Evolutionary conservation across 1,140 invertebrate genomes (phyloP).

Genomic region (Bombyx mandarina): DNA sequence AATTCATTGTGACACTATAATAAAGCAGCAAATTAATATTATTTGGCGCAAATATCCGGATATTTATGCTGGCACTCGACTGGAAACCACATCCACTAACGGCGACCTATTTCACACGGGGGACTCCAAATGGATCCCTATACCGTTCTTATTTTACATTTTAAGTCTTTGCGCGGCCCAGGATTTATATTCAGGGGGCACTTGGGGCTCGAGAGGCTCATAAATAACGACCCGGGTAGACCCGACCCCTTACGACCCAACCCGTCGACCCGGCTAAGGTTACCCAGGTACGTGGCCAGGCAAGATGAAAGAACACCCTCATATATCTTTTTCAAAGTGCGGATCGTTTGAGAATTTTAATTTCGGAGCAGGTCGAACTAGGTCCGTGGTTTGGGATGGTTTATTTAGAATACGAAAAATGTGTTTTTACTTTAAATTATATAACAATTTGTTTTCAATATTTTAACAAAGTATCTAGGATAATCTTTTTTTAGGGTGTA

Average conservation of each 20-base stretch:
- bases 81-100: slow-evolving; percentile 3
- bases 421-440: too few species aligned
- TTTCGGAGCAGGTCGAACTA: slow-evolving; percentile 33
- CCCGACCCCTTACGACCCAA: slow-evolving; percentile 24
- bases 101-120: slow-evolving; percentile 17
- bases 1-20: too few species aligned
- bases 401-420: too few species aligned
- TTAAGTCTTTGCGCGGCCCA: slow-evolving; percentile 39
- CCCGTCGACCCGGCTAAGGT: slow-evolving; percentile 48
- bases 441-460: too few species aligned
- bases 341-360: slow-evolving; percentile 67
- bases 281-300: slow-evolving; percentile 28
- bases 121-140: slow-evolving; percentile 21
- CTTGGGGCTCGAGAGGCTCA: slow-evolving; percentile 60
- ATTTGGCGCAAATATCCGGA: too few species aligned
- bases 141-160: slow-evolving; percentile 50
- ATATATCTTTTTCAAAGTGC: slow-evolving; percentile 69
- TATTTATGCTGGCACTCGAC: background rate
- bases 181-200: slow-evolving; percentile 62
- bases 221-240: slow-evolving; percentile 54
- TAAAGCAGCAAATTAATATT: too few species aligned
- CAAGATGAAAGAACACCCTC: slow-evolving; percentile 65
- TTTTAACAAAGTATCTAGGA: too few species aligned
- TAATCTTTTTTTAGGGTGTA: too few species aligned
- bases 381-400: background rate